These are phyloP conservation scores for Caenorhabditis angaria DNA, from an alignment of 2,888 invertebrate species.

Conservation along the genomic window DNA sequence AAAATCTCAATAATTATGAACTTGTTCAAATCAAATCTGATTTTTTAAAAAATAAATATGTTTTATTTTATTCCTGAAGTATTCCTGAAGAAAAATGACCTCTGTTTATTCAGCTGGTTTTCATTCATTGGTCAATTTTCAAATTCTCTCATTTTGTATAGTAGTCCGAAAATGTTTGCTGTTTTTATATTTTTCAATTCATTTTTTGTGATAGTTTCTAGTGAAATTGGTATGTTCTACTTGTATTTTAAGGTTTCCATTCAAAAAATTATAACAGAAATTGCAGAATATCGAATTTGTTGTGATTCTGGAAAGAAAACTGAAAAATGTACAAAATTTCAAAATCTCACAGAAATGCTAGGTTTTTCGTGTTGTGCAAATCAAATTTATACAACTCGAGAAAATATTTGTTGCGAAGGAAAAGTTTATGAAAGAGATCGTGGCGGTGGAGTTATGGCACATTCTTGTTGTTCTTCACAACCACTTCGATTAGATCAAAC, in stretches of 20 bases:
- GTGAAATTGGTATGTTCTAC: background rate
- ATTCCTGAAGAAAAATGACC: background rate
- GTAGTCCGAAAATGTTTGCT: background rate
- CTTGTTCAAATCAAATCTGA: no score
- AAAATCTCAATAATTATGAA: slow-evolving; percentile 22
- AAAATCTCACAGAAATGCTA: slow-evolving; percentile 51
- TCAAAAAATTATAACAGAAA: background rate
- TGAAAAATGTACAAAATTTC: slow-evolving; percentile 42
- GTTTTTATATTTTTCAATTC: background rate
- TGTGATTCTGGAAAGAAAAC: slow-evolving; percentile 33
- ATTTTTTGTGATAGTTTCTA: slow-evolving; percentile 2
- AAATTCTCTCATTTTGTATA: background rate
- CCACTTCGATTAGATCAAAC: slow-evolving; percentile 69
- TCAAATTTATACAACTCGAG: slow-evolving; percentile 64
- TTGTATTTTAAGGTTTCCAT: no score
- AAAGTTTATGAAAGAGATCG: slow-evolving; percentile 40
- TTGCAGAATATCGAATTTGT: slow-evolving; percentile 48
- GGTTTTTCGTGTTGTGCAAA: slow-evolving; percentile 64
- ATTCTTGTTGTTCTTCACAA: slow-evolving; percentile 63
- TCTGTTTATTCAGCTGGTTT: background rate
- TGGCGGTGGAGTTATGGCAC: slow-evolving; percentile 58
- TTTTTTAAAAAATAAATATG: slow-evolving; percentile 2
- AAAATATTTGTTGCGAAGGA: slow-evolving; percentile 62
- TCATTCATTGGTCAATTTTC: background rate
- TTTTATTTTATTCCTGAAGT: background rate